These are phyloP conservation scores for Amia ocellicauda DNA, from an alignment of 2,113 vertebrate genomes.

Conservation along the genomic window DNA sequence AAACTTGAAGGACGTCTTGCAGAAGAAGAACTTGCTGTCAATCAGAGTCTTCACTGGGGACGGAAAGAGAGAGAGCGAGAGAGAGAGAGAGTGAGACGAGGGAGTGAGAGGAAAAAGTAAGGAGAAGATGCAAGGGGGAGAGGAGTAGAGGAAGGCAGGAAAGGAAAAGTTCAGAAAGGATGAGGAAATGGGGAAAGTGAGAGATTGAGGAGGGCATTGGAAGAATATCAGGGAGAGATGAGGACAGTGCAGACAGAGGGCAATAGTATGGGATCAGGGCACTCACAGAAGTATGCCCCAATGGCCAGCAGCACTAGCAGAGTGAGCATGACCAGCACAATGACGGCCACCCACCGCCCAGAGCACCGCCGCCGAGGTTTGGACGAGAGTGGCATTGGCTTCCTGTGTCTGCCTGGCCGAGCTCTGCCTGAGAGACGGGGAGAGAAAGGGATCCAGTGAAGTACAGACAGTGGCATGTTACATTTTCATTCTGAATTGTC, in stretches of 20 bases:
- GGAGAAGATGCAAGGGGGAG: too few species aligned
- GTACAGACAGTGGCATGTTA: too few species aligned
- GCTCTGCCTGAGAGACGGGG: too few species aligned
- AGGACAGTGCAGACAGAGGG: conserved; percentile 24
- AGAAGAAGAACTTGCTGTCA: conserved; percentile 65
- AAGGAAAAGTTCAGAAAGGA: too few species aligned
- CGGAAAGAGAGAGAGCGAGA: background rate
- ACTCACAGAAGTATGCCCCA: conserved; percentile 28
- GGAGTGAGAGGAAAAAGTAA: background rate
- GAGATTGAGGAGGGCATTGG: background rate
- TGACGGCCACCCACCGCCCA: conserved; percentile 17
- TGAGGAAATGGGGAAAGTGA: too few species aligned
- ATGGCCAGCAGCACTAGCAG: conserved; percentile 21
- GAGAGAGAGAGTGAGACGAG: background rate
- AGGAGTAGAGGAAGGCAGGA: background rate
- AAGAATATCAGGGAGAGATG: conserved; percentile 29
- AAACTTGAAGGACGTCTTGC: conserved; percentile 54
- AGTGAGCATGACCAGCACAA: conserved; percentile 15
- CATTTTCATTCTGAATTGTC: too few species aligned
- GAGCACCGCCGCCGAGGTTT: background rate
- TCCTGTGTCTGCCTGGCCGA: too few species aligned
- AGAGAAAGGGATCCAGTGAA: too few species aligned
- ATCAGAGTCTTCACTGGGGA: conserved; percentile 52
- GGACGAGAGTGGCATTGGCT: too few species aligned
- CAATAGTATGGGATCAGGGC: background rate